Base-by-base conservation (phyloP, 1,140 invertebrate species). In the Fopius arisanus region DNA sequence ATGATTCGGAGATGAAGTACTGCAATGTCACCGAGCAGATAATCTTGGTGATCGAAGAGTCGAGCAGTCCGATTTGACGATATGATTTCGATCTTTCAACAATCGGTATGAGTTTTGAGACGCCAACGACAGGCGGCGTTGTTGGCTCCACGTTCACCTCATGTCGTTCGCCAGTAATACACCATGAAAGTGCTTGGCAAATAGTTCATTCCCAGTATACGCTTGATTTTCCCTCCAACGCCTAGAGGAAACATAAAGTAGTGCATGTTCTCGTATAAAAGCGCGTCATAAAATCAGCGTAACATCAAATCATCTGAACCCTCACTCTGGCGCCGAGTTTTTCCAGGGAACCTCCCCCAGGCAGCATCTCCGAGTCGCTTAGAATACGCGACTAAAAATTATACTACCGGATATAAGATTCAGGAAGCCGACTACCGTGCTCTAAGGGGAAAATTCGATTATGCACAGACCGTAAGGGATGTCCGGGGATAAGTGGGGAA, bases 371-470 rank as follows among this genome's bases (percentile, higher is more conserved):
- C 23, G 54, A 26, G 21, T 59, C 23, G 23, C 54, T 23, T 28
- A 59, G 19, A 59, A 59, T 59, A 59, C 23, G 2, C 54, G 54
- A 59, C 54, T 59, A 59, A 59, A 59, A 59, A 59, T 59, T 59
- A 59, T 59, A 59, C 54, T 59, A 59, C 19, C 54, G 54, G 54
- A 59, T 59, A 59, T 59, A 59, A 59, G 54, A 59, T 59, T 23
- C 54, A 59, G 54, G 19, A 59, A 59, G 54, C 54, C 54, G 14
- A 26, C 54, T 59, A 23, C 23, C 54, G 2, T 26, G 2, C 54
- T 59, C 23, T 23, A 26, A 59, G 19, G 9, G 43, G 43, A n/a
- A 59, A 59, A 59, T 59, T 59, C 21, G 54, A 59, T 59, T 59
- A 59, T 23, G 54, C 54, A 59, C 23, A 59, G 54, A 59, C 19